Percentiles rank a stretch among this genome's conserved stretches.
phyloP scores from a whole-genome alignment of 2,797 vertebrate genomes.

The Brachymystax lenok region DNA sequence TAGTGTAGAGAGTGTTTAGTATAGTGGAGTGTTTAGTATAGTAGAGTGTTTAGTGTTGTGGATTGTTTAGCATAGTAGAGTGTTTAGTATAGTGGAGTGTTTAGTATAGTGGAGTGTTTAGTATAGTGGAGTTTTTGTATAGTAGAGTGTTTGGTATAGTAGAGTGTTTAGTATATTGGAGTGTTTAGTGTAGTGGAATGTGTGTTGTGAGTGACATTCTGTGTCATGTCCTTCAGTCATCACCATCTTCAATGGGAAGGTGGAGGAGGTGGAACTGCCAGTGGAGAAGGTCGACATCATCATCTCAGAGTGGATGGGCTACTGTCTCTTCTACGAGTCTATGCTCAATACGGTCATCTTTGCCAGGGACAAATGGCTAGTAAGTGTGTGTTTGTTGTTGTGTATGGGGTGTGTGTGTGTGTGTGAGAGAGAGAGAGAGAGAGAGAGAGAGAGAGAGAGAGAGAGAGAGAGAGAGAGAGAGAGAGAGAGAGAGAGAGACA shows the following conservation, averaged over 20 bases:
- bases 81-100: too few species aligned
- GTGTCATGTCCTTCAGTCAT: constrained; percentile 84
- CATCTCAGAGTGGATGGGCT: constrained; percentile 99
- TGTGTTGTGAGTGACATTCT: constrained; percentile 14
- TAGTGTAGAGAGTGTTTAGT: too few species aligned
- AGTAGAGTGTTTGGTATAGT: too few species aligned
- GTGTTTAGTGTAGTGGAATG: constrained; percentile 24
- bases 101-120: too few species aligned
- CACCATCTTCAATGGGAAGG: constrained; percentile 97
- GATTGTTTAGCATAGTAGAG: too few species aligned
- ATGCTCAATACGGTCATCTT: constrained; percentile 99
- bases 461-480: too few species aligned
- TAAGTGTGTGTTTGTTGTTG: constrained; percentile 48
- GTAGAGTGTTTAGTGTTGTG: too few species aligned
- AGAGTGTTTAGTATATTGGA: too few species aligned
- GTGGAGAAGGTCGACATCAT: constrained; percentile 97
- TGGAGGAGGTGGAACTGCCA: constrained; percentile 95
- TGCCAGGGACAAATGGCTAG: constrained; percentile 98
- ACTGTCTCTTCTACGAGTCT: constrained; percentile 97
- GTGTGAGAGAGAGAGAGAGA: neutral
- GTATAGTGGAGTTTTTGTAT: too few species aligned
- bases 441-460: too few species aligned
- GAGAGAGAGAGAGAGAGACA: too few species aligned
- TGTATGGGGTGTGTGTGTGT: neutral
- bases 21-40: too few species aligned